phyloP scores from a whole-genome alignment of 2,888 invertebrate genomes.

The Macrosiphum euphorbiae region DNA sequence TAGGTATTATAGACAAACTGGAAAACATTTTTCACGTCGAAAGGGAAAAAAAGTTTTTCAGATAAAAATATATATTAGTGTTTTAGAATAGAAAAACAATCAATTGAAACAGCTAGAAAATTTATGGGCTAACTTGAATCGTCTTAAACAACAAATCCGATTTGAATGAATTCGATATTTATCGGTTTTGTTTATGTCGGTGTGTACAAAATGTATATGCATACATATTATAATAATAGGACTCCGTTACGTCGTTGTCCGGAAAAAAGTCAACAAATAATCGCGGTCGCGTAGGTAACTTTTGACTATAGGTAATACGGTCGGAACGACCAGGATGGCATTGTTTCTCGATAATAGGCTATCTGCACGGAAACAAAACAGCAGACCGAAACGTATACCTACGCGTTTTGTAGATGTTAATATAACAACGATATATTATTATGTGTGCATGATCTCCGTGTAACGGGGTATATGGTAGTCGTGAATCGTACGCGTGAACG shows the following conservation, averaged over 20 bases:
- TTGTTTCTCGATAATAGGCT: neutral
- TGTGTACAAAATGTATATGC: neutral
- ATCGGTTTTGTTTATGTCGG: neutral
- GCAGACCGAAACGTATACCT: neutral
- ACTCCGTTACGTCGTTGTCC: neutral
- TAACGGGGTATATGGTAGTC: neutral
- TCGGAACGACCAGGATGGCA: neutral
- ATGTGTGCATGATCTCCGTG: neutral
- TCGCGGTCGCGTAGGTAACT: neutral
- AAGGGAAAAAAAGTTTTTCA: neutral
- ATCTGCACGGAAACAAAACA: neutral
- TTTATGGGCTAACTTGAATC: constrained; percentile 20
- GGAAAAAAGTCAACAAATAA: constrained; percentile 32
- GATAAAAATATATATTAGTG: constrained; percentile 32
- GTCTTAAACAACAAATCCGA: constrained; percentile 27
- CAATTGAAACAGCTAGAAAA: constrained; percentile 8
- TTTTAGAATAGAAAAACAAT: constrained; percentile 1
- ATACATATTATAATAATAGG: neutral
- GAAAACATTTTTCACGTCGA: neutral
- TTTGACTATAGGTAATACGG: constrained; percentile 16
- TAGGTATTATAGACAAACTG: neutral
- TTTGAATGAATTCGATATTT: constrained; percentile 21
- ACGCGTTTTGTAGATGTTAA: neutral
- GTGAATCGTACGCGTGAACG: neutral
- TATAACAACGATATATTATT: neutral